Percentiles rank a stretch among this genome's conserved stretches.
These are phyloP conservation scores for Saguinus midas DNA, from an alignment of 2,113 vertebrate genomes.

Conservation along the genomic window DNA sequence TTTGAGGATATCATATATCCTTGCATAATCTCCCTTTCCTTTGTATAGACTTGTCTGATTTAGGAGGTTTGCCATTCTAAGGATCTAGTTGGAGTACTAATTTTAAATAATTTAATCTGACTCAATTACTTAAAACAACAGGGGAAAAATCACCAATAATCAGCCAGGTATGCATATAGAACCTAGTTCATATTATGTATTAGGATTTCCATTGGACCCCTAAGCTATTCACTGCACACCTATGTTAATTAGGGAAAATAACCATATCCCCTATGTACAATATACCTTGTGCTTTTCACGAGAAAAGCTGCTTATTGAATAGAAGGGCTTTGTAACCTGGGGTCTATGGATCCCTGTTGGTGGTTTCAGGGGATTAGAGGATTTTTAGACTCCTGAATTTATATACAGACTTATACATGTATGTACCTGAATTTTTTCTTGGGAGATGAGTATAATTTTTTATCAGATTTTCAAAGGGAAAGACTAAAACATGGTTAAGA, in stretches of 20 bases:
- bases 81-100: not conserved
- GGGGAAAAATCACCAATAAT: not conserved
- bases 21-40: conserved; percentile 40
- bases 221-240: not conserved
- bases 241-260: not conserved
- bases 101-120: conserved; percentile 59
- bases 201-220: not conserved
- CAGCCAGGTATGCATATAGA: not conserved
- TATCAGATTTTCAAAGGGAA: conserved; percentile 2
- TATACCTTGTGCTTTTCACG: not conserved
- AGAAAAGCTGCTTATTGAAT: not conserved
- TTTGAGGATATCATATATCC: conserved; percentile 16
- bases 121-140: conserved; percentile 34
- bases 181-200: not conserved
- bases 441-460: not conserved
- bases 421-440: not conserved
- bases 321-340: not conserved
- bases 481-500: not conserved
- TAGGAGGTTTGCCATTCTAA: conserved; percentile 30
- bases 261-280: not conserved
- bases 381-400: not conserved
- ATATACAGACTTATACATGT: not conserved
- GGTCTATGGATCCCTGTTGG: not conserved
- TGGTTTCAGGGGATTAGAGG: not conserved
- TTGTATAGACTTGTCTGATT: conserved; percentile 57